Evolutionary conservation across 1,140 invertebrate species (phyloP).

Genomic region (Octopus sinensis): DNA sequence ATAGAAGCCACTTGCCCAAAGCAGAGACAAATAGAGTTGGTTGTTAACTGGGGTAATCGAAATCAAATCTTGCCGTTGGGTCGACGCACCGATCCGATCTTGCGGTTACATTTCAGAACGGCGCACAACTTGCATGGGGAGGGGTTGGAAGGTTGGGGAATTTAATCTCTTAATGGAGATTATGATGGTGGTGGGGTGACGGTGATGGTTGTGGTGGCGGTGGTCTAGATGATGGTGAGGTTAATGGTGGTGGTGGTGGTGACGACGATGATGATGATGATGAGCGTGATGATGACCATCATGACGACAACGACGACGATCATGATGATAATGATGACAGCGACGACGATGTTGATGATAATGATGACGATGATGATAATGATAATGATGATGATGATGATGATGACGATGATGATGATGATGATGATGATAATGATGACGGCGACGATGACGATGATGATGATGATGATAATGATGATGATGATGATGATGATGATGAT

Average conservation of each 20-base stretch:
- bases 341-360: no score
- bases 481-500: slow-evolving; percentile 18
- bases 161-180: not conserved
- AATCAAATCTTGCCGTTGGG: no score
- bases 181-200: no score
- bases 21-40: no score
- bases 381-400: not conserved
- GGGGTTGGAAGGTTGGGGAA: not conserved
- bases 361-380: no score
- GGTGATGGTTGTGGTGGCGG: no score
- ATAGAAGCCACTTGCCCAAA: no score
- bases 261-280: not conserved
- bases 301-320: not conserved
- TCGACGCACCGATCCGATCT: not conserved
- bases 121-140: not conserved
- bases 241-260: slow-evolving; percentile 9
- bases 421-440: slow-evolving; percentile 16
- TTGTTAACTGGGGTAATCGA: no score
- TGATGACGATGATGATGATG: slow-evolving; percentile 17
- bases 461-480: slow-evolving; percentile 17
- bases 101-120: not conserved
- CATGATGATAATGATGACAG: no score
- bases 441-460: slow-evolving; percentile 15
- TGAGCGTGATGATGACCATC: no score
- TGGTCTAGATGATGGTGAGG: no score